A percentile compares a stretch with the other conserved stretches of the same genome.
Conservation (phyloP, 2,113 vertebrate species). For the Sorex araneus region DNA sequence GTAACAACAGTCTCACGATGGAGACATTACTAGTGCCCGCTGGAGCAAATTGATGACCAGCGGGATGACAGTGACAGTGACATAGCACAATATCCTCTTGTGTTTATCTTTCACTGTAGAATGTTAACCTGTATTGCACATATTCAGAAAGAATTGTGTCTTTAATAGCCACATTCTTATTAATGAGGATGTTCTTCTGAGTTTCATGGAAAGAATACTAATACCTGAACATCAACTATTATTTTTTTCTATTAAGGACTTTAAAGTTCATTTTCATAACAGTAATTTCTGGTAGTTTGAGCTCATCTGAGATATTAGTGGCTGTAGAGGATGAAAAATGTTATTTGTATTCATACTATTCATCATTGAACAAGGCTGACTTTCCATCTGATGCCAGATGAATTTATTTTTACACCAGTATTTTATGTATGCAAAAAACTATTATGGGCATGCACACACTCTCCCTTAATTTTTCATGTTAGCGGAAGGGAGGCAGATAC, state of each 20-base stretch:
- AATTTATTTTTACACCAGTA: conserved; percentile 12
- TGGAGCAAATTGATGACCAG: no score
- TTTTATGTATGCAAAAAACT: background rate
- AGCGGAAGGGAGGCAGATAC: background rate
- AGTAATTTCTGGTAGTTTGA: conserved; percentile 51
- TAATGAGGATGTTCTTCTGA: no score
- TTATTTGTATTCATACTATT: conserved; percentile 1
- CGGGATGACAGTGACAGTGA: no score
- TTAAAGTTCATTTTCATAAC: conserved; percentile 32
- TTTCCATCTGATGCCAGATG: conserved; percentile 39
- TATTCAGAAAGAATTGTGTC: no score
- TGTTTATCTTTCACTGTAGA: no score
- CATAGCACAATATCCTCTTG: no score
- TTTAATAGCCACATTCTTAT: no score
- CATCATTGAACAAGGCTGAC: background rate
- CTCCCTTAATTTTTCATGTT: conserved; percentile 59
- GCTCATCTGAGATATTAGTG: conserved; percentile 21
- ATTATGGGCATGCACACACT: background rate
- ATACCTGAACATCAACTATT: background rate
- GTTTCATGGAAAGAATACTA: no score
- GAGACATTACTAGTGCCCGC: no score
- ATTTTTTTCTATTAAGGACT: conserved; percentile 12
- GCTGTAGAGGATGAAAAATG: background rate
- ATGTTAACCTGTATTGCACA: no score
- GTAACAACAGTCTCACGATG: no score